Percentiles rank a stretch among this genome's conserved stretches.
Conservation (phyloP, 1,140 invertebrate genomes). For the Vanessa atalanta region DNA sequence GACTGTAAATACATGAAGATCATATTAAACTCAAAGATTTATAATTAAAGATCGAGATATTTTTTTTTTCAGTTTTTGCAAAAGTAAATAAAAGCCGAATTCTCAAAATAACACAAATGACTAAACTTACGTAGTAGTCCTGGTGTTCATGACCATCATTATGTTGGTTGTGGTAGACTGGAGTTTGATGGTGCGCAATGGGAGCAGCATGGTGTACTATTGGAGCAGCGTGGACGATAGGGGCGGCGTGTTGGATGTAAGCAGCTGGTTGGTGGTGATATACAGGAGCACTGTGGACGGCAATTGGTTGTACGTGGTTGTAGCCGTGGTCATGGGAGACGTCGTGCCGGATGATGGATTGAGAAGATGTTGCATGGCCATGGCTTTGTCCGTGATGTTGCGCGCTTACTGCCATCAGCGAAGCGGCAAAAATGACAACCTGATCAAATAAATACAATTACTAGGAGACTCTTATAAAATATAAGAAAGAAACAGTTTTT, state of each 20-base stretch:
- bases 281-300: slow-evolving; percentile 15
- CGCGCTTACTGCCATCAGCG: slow-evolving; percentile 21
- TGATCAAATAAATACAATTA: slow-evolving; percentile 13
- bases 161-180: slow-evolving; percentile 10
- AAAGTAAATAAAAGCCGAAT: too few species aligned
- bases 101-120: neutral
- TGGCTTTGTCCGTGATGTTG: slow-evolving; percentile 28
- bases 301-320: slow-evolving; percentile 6
- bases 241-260: slow-evolving; percentile 1
- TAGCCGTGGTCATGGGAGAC: slow-evolving; percentile 33
- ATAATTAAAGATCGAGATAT: too few species aligned
- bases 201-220: neutral
- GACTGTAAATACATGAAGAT: slow-evolving; percentile 13
- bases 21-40: neutral
- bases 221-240: neutral
- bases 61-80: too few species aligned
- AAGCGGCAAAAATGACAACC: slow-evolving; percentile 22
- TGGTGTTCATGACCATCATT: slow-evolving; percentile 26
- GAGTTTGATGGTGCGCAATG: slow-evolving; percentile 6
- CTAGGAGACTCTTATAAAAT: neutral
- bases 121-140: slow-evolving; percentile 21
- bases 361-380: slow-evolving; percentile 53
- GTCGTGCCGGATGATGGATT: slow-evolving; percentile 56
- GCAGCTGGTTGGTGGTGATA: slow-evolving; percentile 23
- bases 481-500: neutral